Conservation (phyloP, 2,797 vertebrate genomes). For the Trachurus trachurus region DNA sequence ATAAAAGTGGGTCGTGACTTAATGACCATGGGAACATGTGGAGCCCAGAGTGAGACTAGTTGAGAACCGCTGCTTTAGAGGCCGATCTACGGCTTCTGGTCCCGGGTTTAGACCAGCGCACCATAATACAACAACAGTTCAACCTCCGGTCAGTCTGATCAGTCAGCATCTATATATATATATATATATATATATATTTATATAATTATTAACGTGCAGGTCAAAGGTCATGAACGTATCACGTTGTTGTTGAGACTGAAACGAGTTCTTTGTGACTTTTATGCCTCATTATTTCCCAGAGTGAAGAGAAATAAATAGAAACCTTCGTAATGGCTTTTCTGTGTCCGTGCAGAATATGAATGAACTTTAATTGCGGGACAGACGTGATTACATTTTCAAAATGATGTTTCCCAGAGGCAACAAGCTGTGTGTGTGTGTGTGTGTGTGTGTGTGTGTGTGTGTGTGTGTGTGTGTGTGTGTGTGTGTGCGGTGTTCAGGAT, state of each 20-base stretch:
- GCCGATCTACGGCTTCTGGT: too few relatives aligned
- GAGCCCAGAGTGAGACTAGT: too few relatives aligned
- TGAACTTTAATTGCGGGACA: not conserved
- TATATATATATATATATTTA: too few relatives aligned
- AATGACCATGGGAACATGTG: too few relatives aligned
- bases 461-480: not conserved
- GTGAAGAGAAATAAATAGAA: not conserved
- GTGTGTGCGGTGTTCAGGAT: not conserved
- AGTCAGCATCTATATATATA: too few relatives aligned
- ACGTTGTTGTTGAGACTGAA: not conserved
- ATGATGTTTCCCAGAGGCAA: not conserved
- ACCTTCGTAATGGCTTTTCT: not conserved
- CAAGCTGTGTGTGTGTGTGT: not conserved
- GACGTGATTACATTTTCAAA: not conserved
- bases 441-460: not conserved
- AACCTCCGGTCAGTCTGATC: too few relatives aligned
- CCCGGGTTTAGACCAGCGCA: too few relatives aligned
- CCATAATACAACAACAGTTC: too few relatives aligned
- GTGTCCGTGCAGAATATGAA: not conserved
- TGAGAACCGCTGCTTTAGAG: too few relatives aligned
- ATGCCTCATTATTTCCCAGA: not conserved
- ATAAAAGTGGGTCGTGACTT: too few relatives aligned
- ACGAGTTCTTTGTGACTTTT: not conserved
- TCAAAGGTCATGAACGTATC: not conserved
- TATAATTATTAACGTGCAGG: not conserved